Conservation (phyloP, 2,113 vertebrate genomes). For the Ciconia stormi region DNA sequence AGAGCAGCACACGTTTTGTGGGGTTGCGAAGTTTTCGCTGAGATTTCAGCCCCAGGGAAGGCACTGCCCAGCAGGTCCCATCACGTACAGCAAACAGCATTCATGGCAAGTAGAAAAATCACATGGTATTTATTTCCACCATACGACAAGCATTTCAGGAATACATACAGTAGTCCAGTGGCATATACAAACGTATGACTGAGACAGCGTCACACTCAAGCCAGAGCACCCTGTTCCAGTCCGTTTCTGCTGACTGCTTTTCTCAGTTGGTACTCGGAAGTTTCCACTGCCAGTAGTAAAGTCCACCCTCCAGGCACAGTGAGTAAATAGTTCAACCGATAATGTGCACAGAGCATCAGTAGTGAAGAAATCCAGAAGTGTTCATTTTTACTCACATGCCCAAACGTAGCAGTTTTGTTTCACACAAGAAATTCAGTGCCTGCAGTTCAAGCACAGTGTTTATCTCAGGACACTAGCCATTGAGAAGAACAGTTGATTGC, state of each 20-base stretch:
- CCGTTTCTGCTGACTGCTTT: conserved; percentile 28
- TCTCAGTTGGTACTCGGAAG: background rate
- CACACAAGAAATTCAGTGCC: conserved; percentile 28
- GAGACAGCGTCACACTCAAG: conserved; percentile 14
- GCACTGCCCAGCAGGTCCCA: conserved; percentile 51
- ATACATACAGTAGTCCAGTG: conserved; percentile 45
- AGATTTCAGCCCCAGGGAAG: background rate
- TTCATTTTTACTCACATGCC: background rate
- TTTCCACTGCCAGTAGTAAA: conserved; percentile 25
- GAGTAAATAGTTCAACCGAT: conserved; percentile 47
- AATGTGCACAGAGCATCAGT: conserved; percentile 57
- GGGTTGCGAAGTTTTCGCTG: background rate
- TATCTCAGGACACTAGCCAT: conserved; percentile 24
- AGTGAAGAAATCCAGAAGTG: conserved; percentile 70
- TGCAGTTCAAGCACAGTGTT: conserved; percentile 36
- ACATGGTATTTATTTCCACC: conserved; percentile 1
- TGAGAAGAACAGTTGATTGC: conserved; percentile 60
- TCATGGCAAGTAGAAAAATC: conserved; percentile 16
- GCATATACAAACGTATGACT: background rate
- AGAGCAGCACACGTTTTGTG: background rate
- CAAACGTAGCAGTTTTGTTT: conserved; percentile 33
- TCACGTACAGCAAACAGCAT: conserved; percentile 30
- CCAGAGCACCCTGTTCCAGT: conserved; percentile 54
- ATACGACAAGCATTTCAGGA: background rate
- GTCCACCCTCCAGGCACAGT: conserved; percentile 20